Evolutionary conservation across 2,113 vertebrate species (phyloP).

Genomic region (Lampris incognitus): DNA sequence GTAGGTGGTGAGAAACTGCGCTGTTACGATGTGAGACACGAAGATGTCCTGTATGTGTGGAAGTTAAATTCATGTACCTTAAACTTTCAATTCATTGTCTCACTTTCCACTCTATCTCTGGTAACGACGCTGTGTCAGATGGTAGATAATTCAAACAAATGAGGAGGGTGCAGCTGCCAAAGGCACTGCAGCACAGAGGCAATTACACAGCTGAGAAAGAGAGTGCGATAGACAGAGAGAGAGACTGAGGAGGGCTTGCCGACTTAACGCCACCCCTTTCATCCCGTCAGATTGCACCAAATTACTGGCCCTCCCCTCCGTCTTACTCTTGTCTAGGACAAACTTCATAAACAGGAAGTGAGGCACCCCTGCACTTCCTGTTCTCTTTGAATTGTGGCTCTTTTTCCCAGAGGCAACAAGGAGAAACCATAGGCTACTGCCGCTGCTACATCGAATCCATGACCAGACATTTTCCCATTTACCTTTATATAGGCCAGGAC

Average conservation of each 20-base stretch:
- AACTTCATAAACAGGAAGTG: conserved; percentile 76
- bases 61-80: neutral
- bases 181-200: conserved; percentile 54
- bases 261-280: conserved; percentile 28
- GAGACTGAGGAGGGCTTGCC: conserved; percentile 5
- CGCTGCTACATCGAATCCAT: neutral
- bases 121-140: conserved; percentile 35
- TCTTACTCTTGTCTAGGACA: conserved; percentile 44
- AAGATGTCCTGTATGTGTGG: neutral
- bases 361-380: conserved; percentile 72
- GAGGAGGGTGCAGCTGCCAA: conserved; percentile 44
- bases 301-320: conserved; percentile 31
- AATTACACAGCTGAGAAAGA: conserved; percentile 40
- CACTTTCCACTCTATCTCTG: conserved; percentile 11
- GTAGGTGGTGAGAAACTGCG: conserved; percentile 11
- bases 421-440: conserved; percentile 15
- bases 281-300: conserved; percentile 45
- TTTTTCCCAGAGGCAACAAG: conserved; percentile 51
- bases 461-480: conserved; percentile 7
- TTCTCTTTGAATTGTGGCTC: conserved; percentile 65
- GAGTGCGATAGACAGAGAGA: neutral
- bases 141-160: conserved; percentile 62
- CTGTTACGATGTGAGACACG: conserved; percentile 12
- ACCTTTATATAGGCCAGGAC: conserved; percentile 28
- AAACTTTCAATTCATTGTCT: neutral